Percentiles rank a stretch among this genome's conserved stretches.
These are phyloP conservation scores for Pherbina coryleti DNA, from an alignment of 2,888 invertebrate species.

Conservation along the genomic window DNA sequence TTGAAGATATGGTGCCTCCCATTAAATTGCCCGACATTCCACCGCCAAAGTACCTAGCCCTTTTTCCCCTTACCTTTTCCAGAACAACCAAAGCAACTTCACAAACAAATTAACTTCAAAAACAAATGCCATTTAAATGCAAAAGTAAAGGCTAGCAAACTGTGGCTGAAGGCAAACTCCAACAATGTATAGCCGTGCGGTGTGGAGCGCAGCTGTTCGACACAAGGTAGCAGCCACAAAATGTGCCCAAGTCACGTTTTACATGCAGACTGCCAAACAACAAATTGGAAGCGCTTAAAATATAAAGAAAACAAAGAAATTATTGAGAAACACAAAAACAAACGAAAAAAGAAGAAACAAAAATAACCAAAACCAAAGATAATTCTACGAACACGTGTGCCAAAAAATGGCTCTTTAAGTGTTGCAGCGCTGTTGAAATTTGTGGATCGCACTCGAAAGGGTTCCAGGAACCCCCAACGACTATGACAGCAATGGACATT, in stretches of 20 bases:
- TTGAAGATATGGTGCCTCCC: too few relatives aligned
- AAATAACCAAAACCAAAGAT: not conserved
- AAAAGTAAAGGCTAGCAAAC: conserved; percentile 11
- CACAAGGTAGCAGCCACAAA: conserved; percentile 14
- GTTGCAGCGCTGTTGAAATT: not conserved
- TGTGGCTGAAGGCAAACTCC: not conserved
- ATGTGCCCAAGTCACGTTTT: conserved; percentile 28
- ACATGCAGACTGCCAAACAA: conserved; percentile 12
- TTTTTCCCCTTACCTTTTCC: not conserved
- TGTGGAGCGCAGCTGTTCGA: not conserved
- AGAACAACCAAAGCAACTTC: not conserved
- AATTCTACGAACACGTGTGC: not conserved
- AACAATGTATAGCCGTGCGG: not conserved
- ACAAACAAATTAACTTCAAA: conserved; percentile 26
- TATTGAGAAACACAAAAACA: not conserved
- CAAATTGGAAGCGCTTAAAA: conserved; percentile 2
- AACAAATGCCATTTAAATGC: conserved; percentile 18
- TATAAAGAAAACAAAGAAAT: not conserved
- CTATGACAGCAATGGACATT: not conserved
- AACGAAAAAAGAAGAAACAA: not conserved
- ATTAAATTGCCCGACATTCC: too few relatives aligned
- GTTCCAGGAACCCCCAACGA: not conserved
- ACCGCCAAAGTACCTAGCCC: not conserved
- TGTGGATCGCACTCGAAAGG: not conserved
- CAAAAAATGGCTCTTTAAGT: conserved; percentile 10